Evolutionary conservation across 2,797 vertebrate genomes (phyloP), one percentile per base, ranked within the genome.

Genomic region (Rhabdomys pumilio): DNA sequence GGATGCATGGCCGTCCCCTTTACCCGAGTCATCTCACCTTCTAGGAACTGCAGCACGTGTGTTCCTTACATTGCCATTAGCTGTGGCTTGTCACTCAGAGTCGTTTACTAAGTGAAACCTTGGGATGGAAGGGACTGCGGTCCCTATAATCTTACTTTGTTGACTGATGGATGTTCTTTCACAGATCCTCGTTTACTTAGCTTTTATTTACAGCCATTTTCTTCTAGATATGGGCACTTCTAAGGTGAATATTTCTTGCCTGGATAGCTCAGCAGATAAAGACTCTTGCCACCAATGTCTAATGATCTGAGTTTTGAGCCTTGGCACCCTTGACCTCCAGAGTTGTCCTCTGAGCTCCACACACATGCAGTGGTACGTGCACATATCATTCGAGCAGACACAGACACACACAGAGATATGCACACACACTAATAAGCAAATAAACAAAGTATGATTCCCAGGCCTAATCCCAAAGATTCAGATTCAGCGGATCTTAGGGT

Each of bases 41-140:
- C 67, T 31, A n/a, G 67, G 67, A 69, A 31, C 67, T 53, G 7
- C 11, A 7, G 61, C 24, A 11, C 26, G 29, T 11, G 73, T 83
- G 63, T 85, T 82, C 2, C 29, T 84, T 90, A 90, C 90, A 55
- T 8, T 57, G 44, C 24, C 57, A 38, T 34, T 80, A 69, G 34
- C 44, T 55, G 72, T 61, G 57, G 59, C 41, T 87, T 75, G 11
- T 38, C 59, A 57, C 90, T 85, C 77, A 19, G 50, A 91, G 65
- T 73, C 6, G 53, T 55, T 89, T 83, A 79, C 73, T 87, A 59
- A 80, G 63, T 92, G 44, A 84, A 83, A 59, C 91, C 29, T 79
- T 92, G 75, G 14, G 63, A 67, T 55, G 5, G 47, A 75, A 73
- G 19, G 41, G n/a, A 55, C 82, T 94, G 13, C 15, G 55, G 9